Conservation (phyloP, 2,113 vertebrate species). For the Neogobius melanostomus region DNA sequence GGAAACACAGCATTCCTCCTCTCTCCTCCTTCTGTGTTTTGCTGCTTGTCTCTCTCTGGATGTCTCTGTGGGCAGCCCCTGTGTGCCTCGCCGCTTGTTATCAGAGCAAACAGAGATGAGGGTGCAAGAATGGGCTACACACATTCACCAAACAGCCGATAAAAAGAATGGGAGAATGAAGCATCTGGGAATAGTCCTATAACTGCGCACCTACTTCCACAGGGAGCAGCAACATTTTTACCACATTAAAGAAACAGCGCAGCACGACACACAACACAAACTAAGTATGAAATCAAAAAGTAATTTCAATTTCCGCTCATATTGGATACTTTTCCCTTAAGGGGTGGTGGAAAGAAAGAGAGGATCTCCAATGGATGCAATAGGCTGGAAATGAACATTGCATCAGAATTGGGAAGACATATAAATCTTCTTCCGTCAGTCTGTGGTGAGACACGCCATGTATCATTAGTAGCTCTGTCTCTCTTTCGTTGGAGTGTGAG, state of each 20-base stretch:
- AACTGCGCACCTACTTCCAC: slow-evolving; percentile 34
- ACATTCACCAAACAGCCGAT: slow-evolving; percentile 43
- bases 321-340: slow-evolving; percentile 41
- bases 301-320: slow-evolving; percentile 23
- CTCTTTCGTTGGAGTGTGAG: slow-evolving; percentile 38
- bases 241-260: slow-evolving; percentile 15
- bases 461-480: slow-evolving; percentile 41
- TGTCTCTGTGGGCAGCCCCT: slow-evolving; percentile 49
- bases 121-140: slow-evolving; percentile 47
- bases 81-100: slow-evolving; percentile 52
- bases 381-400: slow-evolving; percentile 62
- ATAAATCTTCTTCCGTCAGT: slow-evolving; percentile 40
- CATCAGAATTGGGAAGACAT: slow-evolving; percentile 52
- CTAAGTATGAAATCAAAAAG: slow-evolving; percentile 9
- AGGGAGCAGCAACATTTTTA: slow-evolving; percentile 44
- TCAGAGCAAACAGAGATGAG: slow-evolving; percentile 68
- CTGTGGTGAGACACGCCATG: slow-evolving; percentile 34
- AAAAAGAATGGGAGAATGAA: slow-evolving; percentile 26
- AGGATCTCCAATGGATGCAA: slow-evolving; percentile 37
- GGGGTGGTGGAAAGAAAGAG: background rate
- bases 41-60: slow-evolving; percentile 19
- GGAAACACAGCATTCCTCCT: slow-evolving; percentile 56
- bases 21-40: slow-evolving; percentile 10
- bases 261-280: background rate
- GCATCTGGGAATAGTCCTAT: slow-evolving; percentile 29